Conservation (phyloP, 35 echinoderm and acorn worm species). For the Apostichopus parvimensis region DNA sequence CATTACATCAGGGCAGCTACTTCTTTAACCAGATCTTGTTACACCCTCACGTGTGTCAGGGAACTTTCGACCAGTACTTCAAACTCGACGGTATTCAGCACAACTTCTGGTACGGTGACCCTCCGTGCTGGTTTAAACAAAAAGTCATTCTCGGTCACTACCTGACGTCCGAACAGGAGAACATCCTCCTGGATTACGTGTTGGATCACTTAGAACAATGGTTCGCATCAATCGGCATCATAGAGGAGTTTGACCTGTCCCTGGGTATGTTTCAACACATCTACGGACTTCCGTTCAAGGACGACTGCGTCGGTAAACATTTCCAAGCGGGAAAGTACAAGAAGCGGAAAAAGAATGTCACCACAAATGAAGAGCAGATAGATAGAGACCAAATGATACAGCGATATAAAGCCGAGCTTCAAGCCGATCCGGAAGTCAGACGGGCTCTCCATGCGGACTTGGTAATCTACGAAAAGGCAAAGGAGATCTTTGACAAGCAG, state of each 20-base stretch:
- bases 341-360: slow-evolving; percentile 12
- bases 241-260: slow-evolving; percentile 67
- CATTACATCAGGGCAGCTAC: slow-evolving; percentile 89
- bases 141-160: slow-evolving; percentile 72
- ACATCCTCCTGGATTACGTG: slow-evolving; percentile 44
- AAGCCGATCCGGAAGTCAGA: slow-evolving; percentile 54
- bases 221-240: slow-evolving; percentile 74
- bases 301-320: slow-evolving; percentile 50
- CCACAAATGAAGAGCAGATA: slow-evolving; percentile 32
- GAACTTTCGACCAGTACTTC: slow-evolving; percentile 60
- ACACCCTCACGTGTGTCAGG: slow-evolving; percentile 79
- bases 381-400: slow-evolving; percentile 39
- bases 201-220: slow-evolving; percentile 72
- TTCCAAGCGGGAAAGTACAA: slow-evolving; percentile 64
- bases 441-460: slow-evolving; percentile 63
- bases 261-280: slow-evolving; percentile 71
- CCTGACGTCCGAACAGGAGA: slow-evolving; percentile 38
- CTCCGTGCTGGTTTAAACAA: slow-evolving; percentile 77
- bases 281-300: slow-evolving; percentile 64
- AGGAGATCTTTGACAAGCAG: slow-evolving; percentile 69
- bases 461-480: slow-evolving; percentile 62
- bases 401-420: slow-evolving; percentile 57
- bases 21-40: slow-evolving; percentile 88
- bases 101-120: slow-evolving; percentile 47
- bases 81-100: slow-evolving; percentile 65